Conservation (phyloP, 2,113 vertebrate genomes). For the Myrmecobius fasciatus region DNA sequence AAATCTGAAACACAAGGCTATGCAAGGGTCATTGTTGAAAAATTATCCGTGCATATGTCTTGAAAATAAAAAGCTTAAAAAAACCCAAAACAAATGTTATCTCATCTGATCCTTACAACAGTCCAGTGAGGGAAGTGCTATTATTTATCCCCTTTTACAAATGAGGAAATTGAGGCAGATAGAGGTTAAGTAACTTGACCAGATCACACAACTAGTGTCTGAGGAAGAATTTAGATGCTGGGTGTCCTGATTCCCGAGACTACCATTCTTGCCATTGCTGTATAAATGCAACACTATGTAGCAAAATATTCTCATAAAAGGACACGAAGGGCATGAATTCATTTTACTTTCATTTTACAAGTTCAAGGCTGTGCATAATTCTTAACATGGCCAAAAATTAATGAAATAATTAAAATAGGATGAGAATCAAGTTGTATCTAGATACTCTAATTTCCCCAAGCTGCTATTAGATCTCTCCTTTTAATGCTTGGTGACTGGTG, state of each 20-base stretch:
- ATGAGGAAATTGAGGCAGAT: not conserved
- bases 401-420: not conserved
- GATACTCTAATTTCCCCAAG: not conserved
- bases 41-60: too few species aligned
- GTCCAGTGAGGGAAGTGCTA: not conserved
- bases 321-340: not conserved
- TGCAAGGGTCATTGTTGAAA: too few species aligned
- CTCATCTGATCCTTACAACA: not conserved
- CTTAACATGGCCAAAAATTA: not conserved
- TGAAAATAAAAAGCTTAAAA: too few species aligned
- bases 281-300: not conserved
- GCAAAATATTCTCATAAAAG: not conserved
- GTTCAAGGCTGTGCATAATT: not conserved
- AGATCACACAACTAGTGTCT: not conserved
- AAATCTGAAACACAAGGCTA: too few species aligned
- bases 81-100: not conserved
- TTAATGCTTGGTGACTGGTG: not conserved
- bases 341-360: not conserved
- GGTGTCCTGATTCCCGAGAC: not conserved
- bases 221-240: not conserved
- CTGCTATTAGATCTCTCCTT: not conserved
- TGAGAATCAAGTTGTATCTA: not conserved
- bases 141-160: not conserved
- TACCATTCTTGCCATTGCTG: not conserved
- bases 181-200: not conserved